Conservation (phyloP, 2,888 invertebrate genomes). For the Keiferia lycopersicella region DNA sequence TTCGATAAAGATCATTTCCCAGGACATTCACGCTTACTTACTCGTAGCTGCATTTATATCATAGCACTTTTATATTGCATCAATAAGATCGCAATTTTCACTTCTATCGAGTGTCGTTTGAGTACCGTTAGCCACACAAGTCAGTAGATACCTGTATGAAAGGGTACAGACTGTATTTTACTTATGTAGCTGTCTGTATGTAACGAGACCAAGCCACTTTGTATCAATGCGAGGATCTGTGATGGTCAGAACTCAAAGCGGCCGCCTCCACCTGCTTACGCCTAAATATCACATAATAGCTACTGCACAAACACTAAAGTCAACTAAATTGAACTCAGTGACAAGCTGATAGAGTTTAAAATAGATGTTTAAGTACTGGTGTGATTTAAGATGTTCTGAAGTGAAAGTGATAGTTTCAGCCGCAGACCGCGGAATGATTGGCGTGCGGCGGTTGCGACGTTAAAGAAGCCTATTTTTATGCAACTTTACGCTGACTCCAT, state of each 20-base stretch:
- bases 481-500: constrained; percentile 31
- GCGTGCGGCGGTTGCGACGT: constrained; percentile 45
- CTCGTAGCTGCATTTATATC: neutral
- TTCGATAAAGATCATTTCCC: neutral
- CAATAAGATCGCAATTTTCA: constrained; percentile 25
- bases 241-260: constrained; percentile 59
- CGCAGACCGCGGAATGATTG: constrained; percentile 69
- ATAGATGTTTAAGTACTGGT: neutral
- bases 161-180: no score
- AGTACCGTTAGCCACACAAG: no score
- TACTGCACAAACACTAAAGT: constrained; percentile 37
- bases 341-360: constrained; percentile 26
- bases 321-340: constrained; percentile 34
- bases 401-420: constrained; percentile 50
- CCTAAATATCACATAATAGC: constrained; percentile 64
- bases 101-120: constrained; percentile 35
- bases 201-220: constrained; percentile 62
- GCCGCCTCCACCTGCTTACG: constrained; percentile 70
- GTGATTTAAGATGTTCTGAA: constrained; percentile 39
- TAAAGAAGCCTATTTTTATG: constrained; percentile 46
- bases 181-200: constrained; percentile 28
- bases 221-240: constrained; percentile 65
- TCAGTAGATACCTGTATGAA: no score
- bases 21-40: constrained; percentile 9
- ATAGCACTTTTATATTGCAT: constrained; percentile 24